These are phyloP conservation scores for Argynnis bischoffii DNA, from an alignment of 2,888 invertebrate species.

Conservation along the genomic window DNA sequence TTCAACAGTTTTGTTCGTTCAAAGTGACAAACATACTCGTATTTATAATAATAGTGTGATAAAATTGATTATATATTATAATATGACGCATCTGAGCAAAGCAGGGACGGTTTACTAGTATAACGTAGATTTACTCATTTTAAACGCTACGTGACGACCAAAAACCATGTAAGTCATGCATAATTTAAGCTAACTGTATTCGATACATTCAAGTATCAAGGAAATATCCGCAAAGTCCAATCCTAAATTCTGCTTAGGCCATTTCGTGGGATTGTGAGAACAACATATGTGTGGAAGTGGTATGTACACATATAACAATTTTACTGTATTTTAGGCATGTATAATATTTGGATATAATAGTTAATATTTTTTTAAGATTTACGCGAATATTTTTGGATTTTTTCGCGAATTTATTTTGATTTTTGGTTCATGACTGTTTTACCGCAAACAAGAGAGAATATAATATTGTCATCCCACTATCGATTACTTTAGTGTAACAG, in stretches of 20 bases:
- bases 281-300: background rate
- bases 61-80: background rate
- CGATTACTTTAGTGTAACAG: no score
- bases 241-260: slow-evolving; percentile 46
- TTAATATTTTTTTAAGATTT: background rate
- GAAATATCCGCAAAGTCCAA: slow-evolving; percentile 35
- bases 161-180: background rate
- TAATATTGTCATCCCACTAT: no score
- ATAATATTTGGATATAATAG: no score
- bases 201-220: slow-evolving; percentile 13
- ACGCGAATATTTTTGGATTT: background rate
- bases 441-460: no score
- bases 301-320: background rate
- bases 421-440: no score
- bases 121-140: background rate
- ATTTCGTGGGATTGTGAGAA: slow-evolving; percentile 10
- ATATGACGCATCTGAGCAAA: background rate
- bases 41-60: background rate
- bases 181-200: slow-evolving; percentile 2
- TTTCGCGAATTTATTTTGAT: no score
- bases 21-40: background rate
- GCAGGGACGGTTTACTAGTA: background rate
- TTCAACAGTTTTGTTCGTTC: no score
- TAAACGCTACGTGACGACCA: background rate
- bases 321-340: background rate